A percentile compares a stretch with the other conserved stretches of the same genome.
phyloP scores from a whole-genome alignment of 2,888 invertebrate genomes.

The Camptogramma bilineatum region DNA sequence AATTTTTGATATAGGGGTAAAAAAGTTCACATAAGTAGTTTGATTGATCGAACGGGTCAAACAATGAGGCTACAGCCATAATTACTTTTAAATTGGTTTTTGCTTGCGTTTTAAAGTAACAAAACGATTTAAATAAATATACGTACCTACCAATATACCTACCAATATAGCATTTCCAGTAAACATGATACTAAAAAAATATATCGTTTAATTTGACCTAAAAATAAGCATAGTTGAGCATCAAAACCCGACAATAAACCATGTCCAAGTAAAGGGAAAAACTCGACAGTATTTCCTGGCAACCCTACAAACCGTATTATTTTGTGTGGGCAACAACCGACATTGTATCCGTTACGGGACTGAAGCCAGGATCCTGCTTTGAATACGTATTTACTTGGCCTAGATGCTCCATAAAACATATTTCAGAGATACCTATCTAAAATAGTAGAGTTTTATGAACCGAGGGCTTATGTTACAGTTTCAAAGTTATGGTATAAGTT shows the following conservation, averaged over 20 bases:
- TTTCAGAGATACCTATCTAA: constrained; percentile 4
- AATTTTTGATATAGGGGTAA: no score
- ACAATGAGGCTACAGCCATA: no score
- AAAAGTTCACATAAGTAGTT: no score
- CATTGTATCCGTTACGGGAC: constrained; percentile 21
- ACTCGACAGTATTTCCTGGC: constrained; percentile 1
- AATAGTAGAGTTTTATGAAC: constrained; percentile 1
- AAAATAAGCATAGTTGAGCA: not conserved
- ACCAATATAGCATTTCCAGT: no score
- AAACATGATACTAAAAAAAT: no score
- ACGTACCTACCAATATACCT: no score
- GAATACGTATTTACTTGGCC: constrained; percentile 27
- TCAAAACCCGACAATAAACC: not conserved
- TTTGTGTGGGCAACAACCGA: constrained; percentile 8
- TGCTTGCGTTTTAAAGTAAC: no score
- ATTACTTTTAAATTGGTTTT: no score
- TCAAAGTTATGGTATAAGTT: not conserved
- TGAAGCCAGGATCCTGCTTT: constrained; percentile 22
- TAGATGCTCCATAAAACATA: constrained; percentile 14
- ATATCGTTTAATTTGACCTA: not conserved
- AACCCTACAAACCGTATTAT: constrained; percentile 25
- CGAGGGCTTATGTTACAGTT: not conserved
- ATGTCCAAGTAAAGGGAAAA: not conserved
- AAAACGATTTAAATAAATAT: no score
- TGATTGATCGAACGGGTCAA: no score